Evolutionary conservation across 2,888 invertebrate species (phyloP), one percentile per base, ranked within the genome.

Genomic region (Entomobrya multifasciata): DNA sequence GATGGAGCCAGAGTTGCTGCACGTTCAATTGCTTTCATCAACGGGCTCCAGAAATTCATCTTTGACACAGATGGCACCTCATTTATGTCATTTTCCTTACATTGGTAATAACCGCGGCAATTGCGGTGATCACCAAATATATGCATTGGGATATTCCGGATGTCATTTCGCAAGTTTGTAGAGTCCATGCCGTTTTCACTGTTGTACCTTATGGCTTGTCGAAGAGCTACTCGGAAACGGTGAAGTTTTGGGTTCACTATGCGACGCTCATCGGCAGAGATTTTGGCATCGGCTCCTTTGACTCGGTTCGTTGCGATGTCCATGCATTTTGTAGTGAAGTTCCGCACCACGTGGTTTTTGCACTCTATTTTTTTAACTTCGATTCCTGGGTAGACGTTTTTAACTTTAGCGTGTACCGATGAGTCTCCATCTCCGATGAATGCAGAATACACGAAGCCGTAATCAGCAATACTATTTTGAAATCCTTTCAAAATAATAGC

Each of bases 341-440:
- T 67, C 30, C 60, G 1, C 1, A 79, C 22, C 0, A 65, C 83
- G 27, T 87, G 83, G 52, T 87, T 87, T 11, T 27, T 77, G 52
- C 83, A 87, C 5, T 83, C 72, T 0, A 87, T 65, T 25, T 87
- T 87, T 20, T 72, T n/a, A 11, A 82, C 82, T 4, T 17, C 44
- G 25, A 60, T 1, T 1, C 82, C 82, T 13, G 17, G 3, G 62
- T 82, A 82, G 6, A 82, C 60, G 27, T 74, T 30, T 30, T 20
- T 27, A 0, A 82, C 47, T 17, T 25, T 49, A 2, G 60, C 6
- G 47, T 47, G 57, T 0, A 72, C 72, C 8, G 65, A 67, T 0
- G 79, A 79, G 22, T 87, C 87, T 0, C 87, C 87, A 47, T 87
- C 87, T 0, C 78, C 87, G 1, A 83, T 62, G 20, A 83, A 87